Base-by-base conservation (phyloP, 2,888 invertebrate genomes). In the Tinea trinotella region DNA sequence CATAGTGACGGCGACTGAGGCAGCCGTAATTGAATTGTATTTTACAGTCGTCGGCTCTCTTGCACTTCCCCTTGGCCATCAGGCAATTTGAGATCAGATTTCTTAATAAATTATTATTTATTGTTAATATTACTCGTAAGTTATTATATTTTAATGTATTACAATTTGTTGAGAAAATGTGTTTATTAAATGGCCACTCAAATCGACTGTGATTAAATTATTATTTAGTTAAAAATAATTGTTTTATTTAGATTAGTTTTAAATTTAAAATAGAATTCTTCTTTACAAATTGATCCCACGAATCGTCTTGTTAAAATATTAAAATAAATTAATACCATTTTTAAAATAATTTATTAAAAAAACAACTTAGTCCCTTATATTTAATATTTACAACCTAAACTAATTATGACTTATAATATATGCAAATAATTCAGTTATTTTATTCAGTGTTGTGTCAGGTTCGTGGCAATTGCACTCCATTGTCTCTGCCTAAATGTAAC, bases 121-220 rank as follows among this genome's bases (percentile, higher is more conserved):
- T n/a, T n/a, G n/a, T n/a, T n/a, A n/a, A n/a, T n/a, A n/a, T n/a
- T n/a, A n/a, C n/a, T n/a, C n/a, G n/a, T n/a, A n/a, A n/a, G n/a
- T n/a, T n/a, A 17, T 48, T 24, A 24, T 24, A 24, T 24, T 50
- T 3, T 49, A n/a, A 49, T 50, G 3, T 1, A n/a, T n/a, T n/a
- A n/a, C n/a, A n/a, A n/a, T n/a, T n/a, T n/a, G n/a, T n/a, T n/a
- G n/a, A n/a, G n/a, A n/a, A n/a, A n/a, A n/a, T n/a, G n/a, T n/a
- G n/a, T n/a, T n/a, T n/a, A n/a, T n/a, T n/a, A 50, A 50, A 50
- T 50, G 50, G 24, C 50, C 50, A 50, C 50, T 50, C 22, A 50
- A 50, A 50, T 13, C 24, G 50, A 18, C 50, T 50, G 50, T 50
- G 50, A 50, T 50, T 50, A 24, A 50, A 13, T 50, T 18, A 24